A percentile compares a stretch with the other conserved stretches of the same genome.
These are phyloP conservation scores for Acanthosoma haemorrhoidale DNA, from an alignment of 2,888 invertebrate genomes.

Conservation along the genomic window DNA sequence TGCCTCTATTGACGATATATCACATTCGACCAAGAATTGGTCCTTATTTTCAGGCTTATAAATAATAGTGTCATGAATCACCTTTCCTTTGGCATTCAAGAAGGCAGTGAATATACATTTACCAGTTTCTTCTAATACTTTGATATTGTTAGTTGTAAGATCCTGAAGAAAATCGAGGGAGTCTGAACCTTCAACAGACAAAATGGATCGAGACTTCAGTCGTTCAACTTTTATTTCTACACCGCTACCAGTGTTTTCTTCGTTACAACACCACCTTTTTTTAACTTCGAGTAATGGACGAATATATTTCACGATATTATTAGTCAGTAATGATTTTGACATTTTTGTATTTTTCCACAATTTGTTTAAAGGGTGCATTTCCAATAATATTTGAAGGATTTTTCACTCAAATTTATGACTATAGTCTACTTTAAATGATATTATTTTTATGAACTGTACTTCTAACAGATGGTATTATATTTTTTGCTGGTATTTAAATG, in stretches of 20 bases:
- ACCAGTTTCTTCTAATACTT: conserved; percentile 12
- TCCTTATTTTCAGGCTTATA: conserved; percentile 31
- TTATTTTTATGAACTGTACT: background rate
- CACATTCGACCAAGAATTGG: conserved; percentile 32
- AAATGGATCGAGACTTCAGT: conserved; percentile 31
- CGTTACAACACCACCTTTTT: background rate
- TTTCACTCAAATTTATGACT: background rate
- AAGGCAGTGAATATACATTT: conserved; percentile 34
- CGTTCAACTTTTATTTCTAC: conserved; percentile 29
- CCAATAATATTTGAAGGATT: background rate
- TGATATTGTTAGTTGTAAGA: conserved; percentile 35
- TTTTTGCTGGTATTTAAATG: too few relatives aligned
- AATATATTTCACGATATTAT: background rate
- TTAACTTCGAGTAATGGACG: background rate
- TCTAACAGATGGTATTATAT: background rate
- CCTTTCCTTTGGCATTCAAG: conserved; percentile 34
- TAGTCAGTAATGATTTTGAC: background rate
- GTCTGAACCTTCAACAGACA: conserved; percentile 31
- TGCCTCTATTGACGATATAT: conserved; percentile 34
- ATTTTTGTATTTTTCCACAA: background rate
- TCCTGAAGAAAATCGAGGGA: conserved; percentile 31
- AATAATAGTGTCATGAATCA: conserved; percentile 36
- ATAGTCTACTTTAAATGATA: background rate
- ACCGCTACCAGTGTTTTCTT: background rate
- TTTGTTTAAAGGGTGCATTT: background rate